Conservation (phyloP, 2,888 invertebrate genomes). For the Chirona hameri region DNA sequence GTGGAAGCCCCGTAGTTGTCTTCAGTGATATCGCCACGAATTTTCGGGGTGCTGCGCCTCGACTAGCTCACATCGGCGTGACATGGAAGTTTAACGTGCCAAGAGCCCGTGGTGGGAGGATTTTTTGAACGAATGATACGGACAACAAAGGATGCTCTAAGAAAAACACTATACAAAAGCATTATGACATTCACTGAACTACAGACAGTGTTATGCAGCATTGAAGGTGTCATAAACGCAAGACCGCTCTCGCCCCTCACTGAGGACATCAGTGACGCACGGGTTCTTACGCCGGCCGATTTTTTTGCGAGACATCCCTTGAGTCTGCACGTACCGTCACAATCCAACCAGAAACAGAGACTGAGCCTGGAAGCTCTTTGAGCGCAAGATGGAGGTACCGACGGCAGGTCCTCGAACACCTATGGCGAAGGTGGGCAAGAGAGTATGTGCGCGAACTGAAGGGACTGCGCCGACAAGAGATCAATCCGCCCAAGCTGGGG, state of each 20-base stretch:
- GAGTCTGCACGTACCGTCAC: neutral
- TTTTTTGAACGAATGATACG: neutral
- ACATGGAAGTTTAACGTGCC: too few species aligned
- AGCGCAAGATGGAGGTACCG: neutral
- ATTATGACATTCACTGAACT: neutral
- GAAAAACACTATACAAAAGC: neutral
- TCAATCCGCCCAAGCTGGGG: neutral
- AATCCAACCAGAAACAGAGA: neutral
- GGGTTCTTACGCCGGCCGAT: neutral
- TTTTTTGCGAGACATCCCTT: too few species aligned
- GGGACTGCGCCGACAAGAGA: neutral
- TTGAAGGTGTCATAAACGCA: neutral
- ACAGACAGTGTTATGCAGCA: neutral
- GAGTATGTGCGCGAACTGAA: neutral
- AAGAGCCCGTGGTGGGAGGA: neutral
- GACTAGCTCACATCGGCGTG: too few species aligned
- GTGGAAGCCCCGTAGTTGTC: neutral
- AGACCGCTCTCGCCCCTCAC: neutral
- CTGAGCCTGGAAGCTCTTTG: neutral
- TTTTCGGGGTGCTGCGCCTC: too few species aligned
- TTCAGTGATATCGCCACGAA: neutral
- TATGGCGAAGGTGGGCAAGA: neutral
- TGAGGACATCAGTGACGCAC: neutral
- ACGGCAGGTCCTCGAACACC: neutral
- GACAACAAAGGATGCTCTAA: neutral